Evolutionary conservation across 2,888 invertebrate species (phyloP).

Genomic region (Perithous albicinctus): DNA sequence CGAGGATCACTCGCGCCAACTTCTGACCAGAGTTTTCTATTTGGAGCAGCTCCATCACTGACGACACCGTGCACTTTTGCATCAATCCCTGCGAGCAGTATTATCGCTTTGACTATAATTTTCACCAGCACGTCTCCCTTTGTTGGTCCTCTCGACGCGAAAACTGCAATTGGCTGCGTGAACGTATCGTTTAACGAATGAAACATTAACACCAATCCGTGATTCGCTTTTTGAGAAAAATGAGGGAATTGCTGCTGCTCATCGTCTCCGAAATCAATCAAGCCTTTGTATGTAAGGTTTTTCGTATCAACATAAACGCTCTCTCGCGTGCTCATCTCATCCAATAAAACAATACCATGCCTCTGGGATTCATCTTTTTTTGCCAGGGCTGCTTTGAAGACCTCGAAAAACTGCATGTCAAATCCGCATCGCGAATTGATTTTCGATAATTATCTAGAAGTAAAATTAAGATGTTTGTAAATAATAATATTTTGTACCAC

Average conservation of each 20-base stretch:
- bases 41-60: conserved; percentile 15
- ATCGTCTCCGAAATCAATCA: conserved; percentile 61
- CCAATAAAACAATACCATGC: conserved; percentile 61
- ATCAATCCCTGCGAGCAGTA: not conserved
- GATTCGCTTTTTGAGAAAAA: conserved; percentile 59
- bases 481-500: conserved; percentile 38
- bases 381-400: conserved; percentile 51
- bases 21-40: conserved; percentile 35
- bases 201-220: conserved; percentile 68
- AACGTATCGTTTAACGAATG: conserved; percentile 62
- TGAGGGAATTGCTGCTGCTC: conserved; percentile 7
- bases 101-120: not conserved
- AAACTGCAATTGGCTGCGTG: conserved; percentile 67
- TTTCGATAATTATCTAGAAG: conserved; percentile 59
- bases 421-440: conserved; percentile 67
- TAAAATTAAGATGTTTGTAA: conserved; percentile 32
- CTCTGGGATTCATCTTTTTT: conserved; percentile 57
- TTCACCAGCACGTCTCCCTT: conserved; percentile 28
- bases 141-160: conserved; percentile 61
- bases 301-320: conserved; percentile 55
- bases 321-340: conserved; percentile 66
- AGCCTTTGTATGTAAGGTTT: conserved; percentile 54
- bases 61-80: conserved; percentile 25
- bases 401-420: conserved; percentile 64
- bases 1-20: conserved; percentile 28